These are phyloP conservation scores for Tetranychus urticae DNA, from an alignment of 1,140 invertebrate species.

Conservation along the genomic window DNA sequence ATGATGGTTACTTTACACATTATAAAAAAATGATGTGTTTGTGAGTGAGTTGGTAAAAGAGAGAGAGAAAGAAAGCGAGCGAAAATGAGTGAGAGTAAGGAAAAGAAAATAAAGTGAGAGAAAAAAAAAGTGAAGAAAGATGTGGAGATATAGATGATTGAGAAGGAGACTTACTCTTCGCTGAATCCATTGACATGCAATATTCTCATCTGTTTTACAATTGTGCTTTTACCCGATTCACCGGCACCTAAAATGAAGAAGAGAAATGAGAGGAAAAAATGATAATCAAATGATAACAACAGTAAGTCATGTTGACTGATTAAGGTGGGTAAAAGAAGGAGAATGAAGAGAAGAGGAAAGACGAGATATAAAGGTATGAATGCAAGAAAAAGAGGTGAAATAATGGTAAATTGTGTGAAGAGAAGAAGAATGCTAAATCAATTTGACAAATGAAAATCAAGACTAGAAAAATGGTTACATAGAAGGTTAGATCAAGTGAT, in stretches of 20 bases:
- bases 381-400: too few relatives aligned
- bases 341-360: background rate
- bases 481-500: too few relatives aligned
- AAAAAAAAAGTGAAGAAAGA: background rate
- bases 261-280: background rate
- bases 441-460: too few relatives aligned
- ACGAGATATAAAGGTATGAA: too few relatives aligned
- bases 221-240: constrained; percentile 37
- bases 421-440: too few relatives aligned
- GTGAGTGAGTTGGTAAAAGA: too few relatives aligned
- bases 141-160: background rate
- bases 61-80: background rate
- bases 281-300: background rate
- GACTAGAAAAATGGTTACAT: too few relatives aligned
- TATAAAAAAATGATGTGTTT: too few relatives aligned
- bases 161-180: constrained; percentile 39
- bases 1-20: too few relatives aligned
- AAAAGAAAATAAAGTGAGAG: constrained; percentile 1
- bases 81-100: background rate
- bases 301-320: background rate
- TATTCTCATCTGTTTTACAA: constrained; percentile 99
- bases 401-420: too few relatives aligned
- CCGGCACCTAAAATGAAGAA: constrained; percentile 29
- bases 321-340: background rate
- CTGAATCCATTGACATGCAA: constrained; percentile 96